Evolutionary conservation across 2,888 invertebrate species (phyloP), one percentile per base, ranked within the genome.

Genomic region (Ariolimax columbianus): DNA sequence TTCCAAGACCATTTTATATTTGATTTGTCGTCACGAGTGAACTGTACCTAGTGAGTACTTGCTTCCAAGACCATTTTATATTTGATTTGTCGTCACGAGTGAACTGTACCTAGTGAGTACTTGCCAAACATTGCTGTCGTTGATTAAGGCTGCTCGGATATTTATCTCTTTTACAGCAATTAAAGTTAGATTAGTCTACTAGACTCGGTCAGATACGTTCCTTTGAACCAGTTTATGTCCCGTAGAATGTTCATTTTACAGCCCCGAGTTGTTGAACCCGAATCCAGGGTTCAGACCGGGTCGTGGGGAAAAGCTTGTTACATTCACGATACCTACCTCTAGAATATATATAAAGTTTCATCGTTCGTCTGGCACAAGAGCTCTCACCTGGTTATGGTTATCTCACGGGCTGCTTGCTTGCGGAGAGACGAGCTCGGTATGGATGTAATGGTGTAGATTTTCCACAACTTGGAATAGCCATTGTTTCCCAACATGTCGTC

Each of bases 81-180:
- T 55, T 55, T 55, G 3, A 73, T 73, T 73, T 43, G 43, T n/a
- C 73, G 43, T 73, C 73, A 73, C 43, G 73, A 30, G 14, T 43
- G 66, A 40, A 30, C 9, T 72, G 7, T 26, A 7, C 73, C 11
- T 47, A 26, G 14, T 7, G 19, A 73, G 30, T 43, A 47, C 73
- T n/a, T 43, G 73, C 47, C 73, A 73, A 43, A 43, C 73, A 30
- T 2, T 11, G 40, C 43, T n/a, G 43, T n/a, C 43, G n/a, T 73
- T 73, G 43, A 73, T 43, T 73, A 73, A n/a, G 9, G 3, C n/a
- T 40, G 23, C 43, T n/a, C 11, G 73, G 43, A n/a, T 14, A 11
- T 73, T n/a, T 40, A 43, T 11, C 11, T 47, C 73, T 43, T 73
- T 6, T 26, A n/a, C 43, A 43, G 40, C 73, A 73, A 73, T 73